Base-by-base conservation (phyloP, 2,888 invertebrate genomes). In the Andrena bicolor region DNA sequence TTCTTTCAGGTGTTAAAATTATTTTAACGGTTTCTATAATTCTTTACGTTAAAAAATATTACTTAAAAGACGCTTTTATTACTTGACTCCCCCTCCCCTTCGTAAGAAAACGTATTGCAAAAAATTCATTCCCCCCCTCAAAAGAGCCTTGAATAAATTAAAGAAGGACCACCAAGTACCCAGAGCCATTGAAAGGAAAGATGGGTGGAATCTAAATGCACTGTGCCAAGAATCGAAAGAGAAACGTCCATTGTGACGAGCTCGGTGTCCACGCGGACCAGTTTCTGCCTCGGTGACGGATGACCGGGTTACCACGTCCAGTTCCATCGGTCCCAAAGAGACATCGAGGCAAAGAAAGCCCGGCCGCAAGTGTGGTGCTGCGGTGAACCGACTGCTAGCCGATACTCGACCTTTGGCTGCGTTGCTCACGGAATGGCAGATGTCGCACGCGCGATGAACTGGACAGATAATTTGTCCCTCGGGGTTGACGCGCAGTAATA, bases 381-480 rank as follows among this genome's bases (percentile, higher is more conserved):
- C 16, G 2, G 74, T 32, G 66, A 68, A 48, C 61, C 26, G 78
- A 48, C 53, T 63, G 35, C 66, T n/a, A 5, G 10, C 1, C 51
- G 41, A 30, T 23, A n/a, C 3, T 51, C 66, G 60, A 72, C 48
- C 58, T 68, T 65, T 61, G 8, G 71, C 58, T 75, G 13, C 32
- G 56, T 71, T 80, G 51, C 66, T 66, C 49, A 65, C 8, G 20
- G 13, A 8, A 5, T 41, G 41, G 51, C 74, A 81, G 69, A 78
- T 74, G 81, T 49, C 49, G 53, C 32, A 16, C 41, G 63, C 5
- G 28, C 26, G 61, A 70, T 41, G 32, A 51, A 8, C 26, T 8
- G 41, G 23, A 41, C 64, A 49, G 58, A 73, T 78, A 70, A 77
- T 63, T 82, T 80, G 61, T 68, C 63, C 51, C 13, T 2, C 23